Base-by-base conservation (phyloP, 1,140 invertebrate species). In the Formica exsecta region DNA sequence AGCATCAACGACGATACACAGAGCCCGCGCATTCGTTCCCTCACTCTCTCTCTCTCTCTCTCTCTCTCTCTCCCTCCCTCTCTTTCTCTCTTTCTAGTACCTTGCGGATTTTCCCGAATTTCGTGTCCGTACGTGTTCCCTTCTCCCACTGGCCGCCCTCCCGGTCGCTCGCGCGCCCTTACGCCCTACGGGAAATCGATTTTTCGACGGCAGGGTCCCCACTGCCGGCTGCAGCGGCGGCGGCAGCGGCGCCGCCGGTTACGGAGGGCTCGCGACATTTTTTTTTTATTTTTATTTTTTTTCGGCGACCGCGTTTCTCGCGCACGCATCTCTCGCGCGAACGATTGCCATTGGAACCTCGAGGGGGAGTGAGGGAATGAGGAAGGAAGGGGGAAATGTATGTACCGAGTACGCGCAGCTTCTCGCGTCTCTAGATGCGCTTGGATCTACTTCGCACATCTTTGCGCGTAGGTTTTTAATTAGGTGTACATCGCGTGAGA, bases 121-220 rank as follows among this genome's bases (percentile, higher is more conserved):
- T 90, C 87, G 87, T 92, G 83, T 92, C 87, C 86, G 85, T 90
- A 84, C 87, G 75, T 86, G 75, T 88, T 86, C 86, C 87, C 66
- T 77, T 70, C 71, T 64, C 73, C 74, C 71, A 65, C 48, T 29
- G 48, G 61, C 5, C 86, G 62, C 62, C 77, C 87, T 73, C 75
- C 81, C 81, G 38, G 80, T 62, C 54, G 85, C 89, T 79, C 68
- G 86, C 87, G 66, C 87, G 88, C 92, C 91, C 93, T 93, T 92
- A 87, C 92, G 92, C 92, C 92, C 93, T 93, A 93, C 92, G 93
- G 92, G 90, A 93, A 94, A 94, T 94, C 93, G 93, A 94, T 94
- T 94, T 94, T 94, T 93, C 93, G 91, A 90, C 88, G 87, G 89
- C 89, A 87, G 91, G 91, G 92, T 91, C 93, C 92, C 91, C 91